Evolutionary conservation across 2,113 vertebrate genomes (phyloP), one percentile per base, ranked within the genome.

Genomic region (Sebastes fasciatus): DNA sequence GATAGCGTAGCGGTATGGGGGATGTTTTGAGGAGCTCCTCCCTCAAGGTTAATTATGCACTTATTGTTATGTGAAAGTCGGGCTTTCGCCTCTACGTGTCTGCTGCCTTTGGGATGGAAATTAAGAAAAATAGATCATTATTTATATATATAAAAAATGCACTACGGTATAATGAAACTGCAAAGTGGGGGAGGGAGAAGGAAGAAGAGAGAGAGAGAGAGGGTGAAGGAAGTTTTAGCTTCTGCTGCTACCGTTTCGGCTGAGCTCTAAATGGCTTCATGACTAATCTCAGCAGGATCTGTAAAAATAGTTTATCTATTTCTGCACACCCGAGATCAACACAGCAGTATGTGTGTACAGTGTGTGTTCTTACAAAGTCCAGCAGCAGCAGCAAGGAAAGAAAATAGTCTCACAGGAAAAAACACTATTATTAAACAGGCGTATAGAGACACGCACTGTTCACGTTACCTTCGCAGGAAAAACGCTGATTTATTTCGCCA

Each of bases 271-370:
- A 87, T 48, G 80, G 66, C 72, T 76, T 90, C 89, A 85, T 93
- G 90, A 87, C 77, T 88, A 86, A 93, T 89, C 84, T 89, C 52
- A 9, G 84, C 64, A 86, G 88, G 84, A 92, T 92, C 89, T 88
- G 72, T 92, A 93, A 92, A 95, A 94, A 94, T 93, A 95, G 88
- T 91, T 87, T 8, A 88, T 95, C 88, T 93, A 91, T 94, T 94
- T 92, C 79, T 90, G 91, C 80, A 70, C 80, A 67, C 60, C 23
- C 42, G 57, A 84, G 73, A 75, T 76, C 81, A 90, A 78, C 80
- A 81, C 14, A 42, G 16, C n/a, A 21, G 69, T 21, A 68, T 54
- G 55, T 49, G 67, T 5, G 10, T 19, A 34, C 34, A 34, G 69
- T 82, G 78, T 82, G 77, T 46, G 67, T 67, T 61, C 72, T 73